Evolutionary conservation across 2,797 vertebrate genomes (phyloP).

Genomic region (Gallirallus australis): DNA sequence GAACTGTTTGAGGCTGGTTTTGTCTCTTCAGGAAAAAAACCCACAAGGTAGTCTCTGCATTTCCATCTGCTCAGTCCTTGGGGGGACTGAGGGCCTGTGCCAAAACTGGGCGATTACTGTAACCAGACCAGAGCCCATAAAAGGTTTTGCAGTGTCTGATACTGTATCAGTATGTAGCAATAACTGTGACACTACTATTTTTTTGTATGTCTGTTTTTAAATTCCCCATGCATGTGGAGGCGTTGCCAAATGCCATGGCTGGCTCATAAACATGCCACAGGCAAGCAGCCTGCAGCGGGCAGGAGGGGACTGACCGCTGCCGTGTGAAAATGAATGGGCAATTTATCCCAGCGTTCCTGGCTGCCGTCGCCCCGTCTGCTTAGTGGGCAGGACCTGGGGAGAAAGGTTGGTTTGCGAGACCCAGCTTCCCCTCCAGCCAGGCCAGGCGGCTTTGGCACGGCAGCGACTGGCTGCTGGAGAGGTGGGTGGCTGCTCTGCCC

Average conservation of each 20-base stretch:
- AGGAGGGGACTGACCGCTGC: neutral
- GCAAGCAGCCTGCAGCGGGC: neutral
- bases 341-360: neutral
- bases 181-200: conserved; percentile 35
- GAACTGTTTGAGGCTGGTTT: neutral
- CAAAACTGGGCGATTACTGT: neutral
- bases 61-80: neutral
- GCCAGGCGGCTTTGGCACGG: neutral
- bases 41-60: neutral
- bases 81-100: neutral
- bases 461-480: rapidly evolving
- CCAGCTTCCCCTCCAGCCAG: neutral
- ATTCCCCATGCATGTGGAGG: neutral
- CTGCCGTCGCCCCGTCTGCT: rapidly evolving
- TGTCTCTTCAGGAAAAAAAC: neutral
- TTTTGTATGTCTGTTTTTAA: conserved; percentile 16
- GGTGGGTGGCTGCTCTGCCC: neutral
- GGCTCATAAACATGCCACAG: neutral
- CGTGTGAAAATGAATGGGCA: neutral
- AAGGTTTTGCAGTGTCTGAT: conserved; percentile 23
- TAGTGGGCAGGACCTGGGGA: neutral
- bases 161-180: conserved; percentile 60
- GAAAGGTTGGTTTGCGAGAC: neutral
- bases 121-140: neutral
- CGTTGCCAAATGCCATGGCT: neutral